A percentile compares a stretch with the other conserved stretches of the same genome.
These are phyloP conservation scores for Macropus fuliginosus DNA, from an alignment of 2,797 vertebrate species.

Conservation along the genomic window DNA sequence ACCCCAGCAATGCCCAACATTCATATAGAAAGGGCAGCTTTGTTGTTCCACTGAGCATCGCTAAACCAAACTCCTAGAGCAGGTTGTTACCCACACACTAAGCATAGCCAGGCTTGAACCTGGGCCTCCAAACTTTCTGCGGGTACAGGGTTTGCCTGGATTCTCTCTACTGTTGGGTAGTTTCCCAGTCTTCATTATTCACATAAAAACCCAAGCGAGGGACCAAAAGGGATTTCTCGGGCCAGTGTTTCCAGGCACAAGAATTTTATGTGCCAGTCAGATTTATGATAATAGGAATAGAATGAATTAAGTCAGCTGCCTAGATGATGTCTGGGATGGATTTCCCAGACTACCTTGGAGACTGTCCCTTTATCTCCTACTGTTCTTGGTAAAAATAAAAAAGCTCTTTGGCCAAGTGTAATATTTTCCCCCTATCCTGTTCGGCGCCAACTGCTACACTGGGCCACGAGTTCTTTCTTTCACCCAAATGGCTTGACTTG, in stretches of 20 bases:
- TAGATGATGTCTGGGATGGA: conserved; percentile 76
- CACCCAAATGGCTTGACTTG: conserved; percentile 77
- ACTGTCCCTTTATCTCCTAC: conserved; percentile 74
- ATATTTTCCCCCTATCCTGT: conserved; percentile 78
- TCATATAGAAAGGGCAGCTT: conserved; percentile 43
- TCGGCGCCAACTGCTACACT: conserved; percentile 56
- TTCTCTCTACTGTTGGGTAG: conserved; percentile 60
- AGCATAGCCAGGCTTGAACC: conserved; percentile 27
- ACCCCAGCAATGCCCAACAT: conserved; percentile 15
- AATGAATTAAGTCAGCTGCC: conserved; percentile 74
- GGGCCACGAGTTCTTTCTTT: conserved; percentile 77
- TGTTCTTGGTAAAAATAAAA: conserved; percentile 78
- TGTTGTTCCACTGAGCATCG: conserved; percentile 18
- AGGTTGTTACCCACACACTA: conserved; percentile 49
- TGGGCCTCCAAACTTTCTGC: conserved; percentile 57
- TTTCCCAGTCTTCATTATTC: conserved; percentile 15
- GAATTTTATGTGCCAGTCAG: conserved; percentile 77
- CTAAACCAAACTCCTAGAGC: conserved; percentile 54
- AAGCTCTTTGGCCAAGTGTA: conserved; percentile 81
- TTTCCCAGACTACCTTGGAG: conserved; percentile 78
- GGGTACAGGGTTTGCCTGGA: conserved; percentile 62
- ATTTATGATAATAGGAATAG: conserved; percentile 79
- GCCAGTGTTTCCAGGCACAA: conserved; percentile 78
- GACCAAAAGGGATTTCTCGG: conserved; percentile 78
- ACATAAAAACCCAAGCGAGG: conserved; percentile 48